phyloP scores from a whole-genome alignment of 1,140 invertebrate species.

The Drosophila lacertosa region DNA sequence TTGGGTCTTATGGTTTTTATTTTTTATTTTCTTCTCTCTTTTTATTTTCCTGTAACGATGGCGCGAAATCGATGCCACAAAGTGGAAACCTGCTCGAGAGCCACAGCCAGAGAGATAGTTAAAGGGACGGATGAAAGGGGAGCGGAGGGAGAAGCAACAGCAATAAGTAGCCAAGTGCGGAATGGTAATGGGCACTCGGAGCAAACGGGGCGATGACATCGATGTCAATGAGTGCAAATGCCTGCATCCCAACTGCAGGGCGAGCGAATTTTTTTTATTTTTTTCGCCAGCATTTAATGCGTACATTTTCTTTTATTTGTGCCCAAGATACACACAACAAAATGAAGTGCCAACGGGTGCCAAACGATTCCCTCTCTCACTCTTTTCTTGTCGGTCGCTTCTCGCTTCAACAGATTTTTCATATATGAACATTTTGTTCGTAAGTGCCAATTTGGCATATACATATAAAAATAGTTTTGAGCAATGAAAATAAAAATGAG shows the following conservation, averaged over 20 bases:
- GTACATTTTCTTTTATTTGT: conserved; percentile 40
- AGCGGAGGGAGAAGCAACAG: background rate
- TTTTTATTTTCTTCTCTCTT: too few species aligned
- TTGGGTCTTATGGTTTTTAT: conserved; percentile 31
- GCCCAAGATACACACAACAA: conserved; percentile 1
- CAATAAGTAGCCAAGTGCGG: conserved; percentile 40
- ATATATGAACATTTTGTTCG: background rate
- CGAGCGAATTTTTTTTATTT: too few species aligned
- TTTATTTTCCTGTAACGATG: conserved; percentile 45
- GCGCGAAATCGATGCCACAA: conserved; percentile 41
- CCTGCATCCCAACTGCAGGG: conserved; percentile 14
- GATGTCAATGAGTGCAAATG: conserved; percentile 41
- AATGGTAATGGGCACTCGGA: conserved; percentile 25
- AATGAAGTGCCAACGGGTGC: conserved; percentile 42
- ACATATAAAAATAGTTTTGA: conserved; percentile 20
- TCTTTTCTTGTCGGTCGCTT: background rate
- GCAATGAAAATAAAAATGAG: conserved; percentile 17
- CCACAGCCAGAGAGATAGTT: background rate
- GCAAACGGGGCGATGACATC: conserved; percentile 32
- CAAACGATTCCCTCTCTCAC: conserved; percentile 9
- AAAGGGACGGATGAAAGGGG: background rate
- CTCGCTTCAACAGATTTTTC: conserved; percentile 11
- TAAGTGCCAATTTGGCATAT: conserved; percentile 21
- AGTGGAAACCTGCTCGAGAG: conserved; percentile 30
- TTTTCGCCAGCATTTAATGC: conserved; percentile 24